Conservation (phyloP, 2,113 vertebrate species). For the Hyla sarda region DNA sequence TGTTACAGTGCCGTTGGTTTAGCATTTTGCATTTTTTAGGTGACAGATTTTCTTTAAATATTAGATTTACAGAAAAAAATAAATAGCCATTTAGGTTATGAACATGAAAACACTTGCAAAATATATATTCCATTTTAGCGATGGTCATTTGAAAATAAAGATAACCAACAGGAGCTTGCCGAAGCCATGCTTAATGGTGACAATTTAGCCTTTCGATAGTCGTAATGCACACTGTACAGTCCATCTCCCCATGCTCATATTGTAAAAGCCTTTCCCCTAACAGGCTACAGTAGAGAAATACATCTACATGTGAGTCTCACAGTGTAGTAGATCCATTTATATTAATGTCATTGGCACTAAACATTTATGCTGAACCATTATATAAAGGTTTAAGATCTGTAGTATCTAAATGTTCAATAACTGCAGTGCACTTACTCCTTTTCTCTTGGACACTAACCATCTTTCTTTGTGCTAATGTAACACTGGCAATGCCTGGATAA, state of each 20-base stretch:
- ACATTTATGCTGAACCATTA: neutral
- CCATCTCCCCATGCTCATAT: slow-evolving; percentile 12
- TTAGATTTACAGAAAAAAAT: neutral
- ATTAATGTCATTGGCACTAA: neutral
- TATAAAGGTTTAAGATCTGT: neutral
- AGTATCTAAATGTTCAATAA: neutral
- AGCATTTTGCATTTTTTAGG: too few relatives aligned
- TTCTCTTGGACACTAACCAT: too few relatives aligned
- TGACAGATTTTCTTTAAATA: neutral
- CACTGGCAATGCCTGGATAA: neutral
- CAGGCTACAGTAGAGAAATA: too few relatives aligned
- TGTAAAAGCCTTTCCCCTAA: neutral
- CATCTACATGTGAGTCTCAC: neutral
- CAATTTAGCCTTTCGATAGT: neutral
- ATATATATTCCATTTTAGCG: neutral
- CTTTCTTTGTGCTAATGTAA: neutral
- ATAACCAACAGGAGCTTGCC: neutral
- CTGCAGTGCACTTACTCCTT: too few relatives aligned
- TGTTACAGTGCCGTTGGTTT: too few relatives aligned
- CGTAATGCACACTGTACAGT: neutral
- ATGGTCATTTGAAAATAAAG: slow-evolving; percentile 35
- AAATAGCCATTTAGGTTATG: neutral
- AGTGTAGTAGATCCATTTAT: neutral
- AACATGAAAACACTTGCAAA: neutral
- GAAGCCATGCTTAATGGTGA: neutral